These are phyloP conservation scores for Ormyrus pomaceus DNA, from an alignment of 2,888 invertebrate genomes.

Conservation along the genomic window DNA sequence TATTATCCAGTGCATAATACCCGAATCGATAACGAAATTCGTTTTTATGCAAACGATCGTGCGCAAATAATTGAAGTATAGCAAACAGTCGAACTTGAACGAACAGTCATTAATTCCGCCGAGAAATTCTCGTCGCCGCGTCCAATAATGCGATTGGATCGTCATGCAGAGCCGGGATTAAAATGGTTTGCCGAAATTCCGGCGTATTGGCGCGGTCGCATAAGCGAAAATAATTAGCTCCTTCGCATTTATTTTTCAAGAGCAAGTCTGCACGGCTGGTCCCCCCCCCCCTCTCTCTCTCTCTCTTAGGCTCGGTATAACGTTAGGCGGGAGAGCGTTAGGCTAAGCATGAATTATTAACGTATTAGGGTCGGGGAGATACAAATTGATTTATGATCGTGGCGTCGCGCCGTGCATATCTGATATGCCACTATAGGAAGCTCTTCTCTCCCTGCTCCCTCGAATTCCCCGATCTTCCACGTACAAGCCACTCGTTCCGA, in stretches of 20 bases:
- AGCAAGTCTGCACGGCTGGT: neutral
- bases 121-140: too few species aligned
- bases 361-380: slow-evolving; percentile 69
- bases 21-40: too few species aligned
- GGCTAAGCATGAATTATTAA: slow-evolving; percentile 74
- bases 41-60: too few species aligned
- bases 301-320: neutral
- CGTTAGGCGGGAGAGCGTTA: slow-evolving; percentile 60
- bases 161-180: too few species aligned
- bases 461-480: slow-evolving; percentile 36
- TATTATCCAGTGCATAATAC: too few species aligned
- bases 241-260: slow-evolving; percentile 38
- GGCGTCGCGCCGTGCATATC: slow-evolving; percentile 71
- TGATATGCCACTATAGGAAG: slow-evolving; percentile 60
- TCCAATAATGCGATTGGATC: too few species aligned
- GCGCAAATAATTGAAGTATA: too few species aligned
- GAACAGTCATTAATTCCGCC: too few species aligned
- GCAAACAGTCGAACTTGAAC: too few species aligned
- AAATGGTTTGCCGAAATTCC: neutral
- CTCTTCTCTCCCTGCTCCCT: slow-evolving; percentile 61
- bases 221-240: slow-evolving; percentile 14
- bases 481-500: neutral
- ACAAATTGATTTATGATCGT: slow-evolving; percentile 74
- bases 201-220: neutral
- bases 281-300: too few species aligned